Evolutionary conservation across 2,888 invertebrate species (phyloP), one percentile per base, ranked within the genome.

Genomic region (Habrosyne pyritoides): DNA sequence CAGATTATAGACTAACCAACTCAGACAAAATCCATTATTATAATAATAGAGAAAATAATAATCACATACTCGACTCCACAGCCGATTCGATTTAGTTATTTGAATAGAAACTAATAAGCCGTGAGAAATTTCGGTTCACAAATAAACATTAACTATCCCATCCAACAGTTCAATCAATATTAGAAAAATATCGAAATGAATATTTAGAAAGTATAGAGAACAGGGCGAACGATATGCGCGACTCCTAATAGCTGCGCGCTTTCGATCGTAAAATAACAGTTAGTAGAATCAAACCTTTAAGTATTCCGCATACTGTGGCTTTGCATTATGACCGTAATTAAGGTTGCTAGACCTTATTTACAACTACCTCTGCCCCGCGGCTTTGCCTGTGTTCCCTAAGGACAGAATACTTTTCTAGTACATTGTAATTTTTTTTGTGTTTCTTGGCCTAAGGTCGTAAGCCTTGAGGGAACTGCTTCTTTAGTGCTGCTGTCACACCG

Each of bases 121-220:
- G 30, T 24, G 12, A 0, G 30, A 33, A 8, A 12, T 33, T 2
- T 33, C 30, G 10, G 14, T 18, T 18, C 3, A 42, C 18, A 8
- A 42, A 18, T 42, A 8, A 8, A 18, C 8, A 42, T 18, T 14
- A 42, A 42, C 14, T 7, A 42, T 42, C 8, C 14, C 42, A 42
- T 18, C 2, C 4, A 2, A 7, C 42, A 18, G 42, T 42, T 42
- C 42, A 18, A 42, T 42, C 42, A 42, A 42, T 18, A 42, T 42
- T 42, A 36, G 21, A 28, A 54, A 46, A 51, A 54, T 30, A 30
- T 53, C 1, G 12, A 42, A 42, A 18, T 48, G 42, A 14, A 14
- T 36, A 42, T 42, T 42, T 42, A 42, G 42, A 42, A 42, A 42
- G 42, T 42, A 18, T 18, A 6, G 42, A 42, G 14, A 33, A 42